A percentile compares a stretch with the other conserved stretches of the same genome.
Evolutionary conservation across 2,113 vertebrate genomes (phyloP).

Genomic region (Epinephelus fuscoguttatus): DNA sequence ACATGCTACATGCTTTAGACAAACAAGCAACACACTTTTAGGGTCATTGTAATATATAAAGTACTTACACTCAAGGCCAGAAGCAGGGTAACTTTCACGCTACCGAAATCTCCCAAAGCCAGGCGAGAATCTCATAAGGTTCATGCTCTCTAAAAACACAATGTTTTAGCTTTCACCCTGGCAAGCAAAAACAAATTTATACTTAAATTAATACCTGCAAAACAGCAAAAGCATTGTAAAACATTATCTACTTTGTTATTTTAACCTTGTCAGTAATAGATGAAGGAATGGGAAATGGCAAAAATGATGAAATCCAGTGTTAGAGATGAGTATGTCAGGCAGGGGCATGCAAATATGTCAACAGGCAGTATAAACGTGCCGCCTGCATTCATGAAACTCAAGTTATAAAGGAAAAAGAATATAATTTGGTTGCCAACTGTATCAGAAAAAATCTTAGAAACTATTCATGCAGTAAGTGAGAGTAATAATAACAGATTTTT

Average conservation of each 20-base stretch:
- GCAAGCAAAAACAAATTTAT: slow-evolving; percentile 56
- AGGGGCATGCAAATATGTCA: slow-evolving; percentile 43
- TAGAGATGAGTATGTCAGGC: slow-evolving; percentile 37
- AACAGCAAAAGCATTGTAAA: slow-evolving; percentile 20
- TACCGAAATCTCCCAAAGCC: slow-evolving; percentile 55
- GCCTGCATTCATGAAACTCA: not conserved
- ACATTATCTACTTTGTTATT: not conserved
- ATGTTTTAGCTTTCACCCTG: slow-evolving; percentile 68
- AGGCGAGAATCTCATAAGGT: slow-evolving; percentile 57
- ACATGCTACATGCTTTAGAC: slow-evolving; percentile 42
- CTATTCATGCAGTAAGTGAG: not conserved
- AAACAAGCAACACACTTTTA: slow-evolving; percentile 38
- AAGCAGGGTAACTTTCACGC: slow-evolving; percentile 43
- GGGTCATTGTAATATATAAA: slow-evolving; percentile 28
- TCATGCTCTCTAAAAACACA: slow-evolving; percentile 74
- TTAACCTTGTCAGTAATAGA: not conserved
- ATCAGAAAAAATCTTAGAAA: not conserved
- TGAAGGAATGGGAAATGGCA: not conserved
- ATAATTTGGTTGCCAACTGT: not conserved
- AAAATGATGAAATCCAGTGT: not conserved
- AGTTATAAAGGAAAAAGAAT: not conserved
- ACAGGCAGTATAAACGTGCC: not conserved
- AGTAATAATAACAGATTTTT: not conserved
- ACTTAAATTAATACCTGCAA: slow-evolving; percentile 34
- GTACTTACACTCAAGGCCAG: slow-evolving; percentile 69